Conservation (phyloP, 1,140 invertebrate genomes). For the Littorina saxatilis region DNA sequence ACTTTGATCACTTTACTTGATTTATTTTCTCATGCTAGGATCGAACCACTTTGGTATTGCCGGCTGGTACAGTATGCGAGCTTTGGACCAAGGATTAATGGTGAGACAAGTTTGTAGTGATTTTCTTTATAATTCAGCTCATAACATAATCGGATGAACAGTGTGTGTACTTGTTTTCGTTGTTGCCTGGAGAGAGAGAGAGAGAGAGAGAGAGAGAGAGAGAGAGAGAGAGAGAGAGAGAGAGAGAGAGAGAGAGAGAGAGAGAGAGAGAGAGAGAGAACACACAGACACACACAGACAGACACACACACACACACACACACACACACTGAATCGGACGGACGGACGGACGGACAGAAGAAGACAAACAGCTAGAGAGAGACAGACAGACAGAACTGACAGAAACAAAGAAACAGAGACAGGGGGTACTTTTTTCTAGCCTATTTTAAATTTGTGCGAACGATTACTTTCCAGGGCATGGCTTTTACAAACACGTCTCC, state of each 20-base stretch:
- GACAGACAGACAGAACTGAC: not conserved
- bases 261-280: too few species aligned
- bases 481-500: conserved; percentile 96
- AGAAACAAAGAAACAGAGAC: not conserved
- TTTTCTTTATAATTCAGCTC: too few species aligned
- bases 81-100: conserved; percentile 85
- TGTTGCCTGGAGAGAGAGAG: conserved; percentile 19
- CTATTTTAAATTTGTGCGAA: too few species aligned
- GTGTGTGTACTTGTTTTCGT: too few species aligned
- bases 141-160: too few species aligned
- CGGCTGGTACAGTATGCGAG: conserved; percentile 89
- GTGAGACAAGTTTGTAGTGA: too few species aligned
- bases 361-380: not conserved
- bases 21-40: conserved; percentile 96
- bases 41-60: too few species aligned
- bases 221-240: not conserved
- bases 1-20: conserved; percentile 81
- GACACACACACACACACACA: not conserved
- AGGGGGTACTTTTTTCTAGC: not conserved
- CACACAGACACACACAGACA: not conserved
- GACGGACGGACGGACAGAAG: too few species aligned
- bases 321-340: too few species aligned
- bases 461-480: conserved; percentile 81
- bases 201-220: conserved; percentile 14
- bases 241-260: too few species aligned